Percentiles rank a stretch among this genome's conserved stretches.
Evolutionary conservation across 2,113 vertebrate species (phyloP).

Genomic region (Pagrus major): DNA sequence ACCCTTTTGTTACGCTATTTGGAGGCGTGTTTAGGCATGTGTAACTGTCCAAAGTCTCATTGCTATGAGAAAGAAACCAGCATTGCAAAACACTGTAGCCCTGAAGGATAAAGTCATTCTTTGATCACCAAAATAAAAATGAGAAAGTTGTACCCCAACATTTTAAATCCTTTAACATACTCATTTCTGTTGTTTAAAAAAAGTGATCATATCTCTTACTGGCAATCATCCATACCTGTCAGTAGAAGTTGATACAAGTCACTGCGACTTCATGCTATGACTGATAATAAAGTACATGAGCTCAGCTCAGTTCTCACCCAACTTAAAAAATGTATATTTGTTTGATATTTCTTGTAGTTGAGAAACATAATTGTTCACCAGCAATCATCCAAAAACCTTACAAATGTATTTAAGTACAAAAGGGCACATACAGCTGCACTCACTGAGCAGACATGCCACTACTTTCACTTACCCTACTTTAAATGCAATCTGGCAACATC

Average conservation of each 20-base stretch:
- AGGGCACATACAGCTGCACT: too few relatives aligned
- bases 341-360: background rate
- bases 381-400: background rate
- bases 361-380: background rate
- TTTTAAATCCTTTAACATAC: background rate
- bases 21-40: constrained; percentile 11
- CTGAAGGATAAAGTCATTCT: background rate
- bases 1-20: background rate
- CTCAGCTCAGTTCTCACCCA: background rate
- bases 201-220: background rate
- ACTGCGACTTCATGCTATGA: background rate
- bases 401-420: background rate
- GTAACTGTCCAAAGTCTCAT: background rate
- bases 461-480: background rate
- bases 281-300: background rate
- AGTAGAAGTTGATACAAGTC: background rate
- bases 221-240: background rate
- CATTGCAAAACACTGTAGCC: background rate
- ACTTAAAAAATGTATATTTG: background rate
- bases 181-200: background rate
- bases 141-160: background rate
- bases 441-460: too few relatives aligned
- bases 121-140: background rate
- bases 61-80: background rate
- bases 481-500: constrained; percentile 6